These are phyloP conservation scores for Junonia oenone DNA, from an alignment of 2,888 invertebrate species.

Conservation along the genomic window DNA sequence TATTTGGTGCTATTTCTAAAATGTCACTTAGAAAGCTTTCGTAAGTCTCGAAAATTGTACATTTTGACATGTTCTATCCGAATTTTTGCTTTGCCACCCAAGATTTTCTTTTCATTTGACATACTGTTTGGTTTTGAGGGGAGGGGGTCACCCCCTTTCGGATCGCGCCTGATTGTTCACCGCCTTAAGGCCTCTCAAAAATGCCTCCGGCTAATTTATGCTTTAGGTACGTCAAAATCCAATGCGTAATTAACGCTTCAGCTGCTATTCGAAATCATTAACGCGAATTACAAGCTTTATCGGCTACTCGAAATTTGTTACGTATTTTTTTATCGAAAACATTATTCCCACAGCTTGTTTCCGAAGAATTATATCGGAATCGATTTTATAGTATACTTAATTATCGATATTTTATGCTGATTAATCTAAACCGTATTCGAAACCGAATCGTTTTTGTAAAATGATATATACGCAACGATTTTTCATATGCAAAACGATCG, in stretches of 20 bases:
- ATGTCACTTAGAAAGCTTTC: too few relatives aligned
- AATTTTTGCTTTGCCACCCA: too few relatives aligned
- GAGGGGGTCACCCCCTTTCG: too few relatives aligned
- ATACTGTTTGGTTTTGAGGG: too few relatives aligned
- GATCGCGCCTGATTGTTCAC: too few relatives aligned
- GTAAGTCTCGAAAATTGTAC: too few relatives aligned
- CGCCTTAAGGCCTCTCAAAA: too few relatives aligned
- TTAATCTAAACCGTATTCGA: background rate
- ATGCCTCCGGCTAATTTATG: conserved; percentile 7
- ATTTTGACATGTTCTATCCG: too few relatives aligned
- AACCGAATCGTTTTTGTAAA: background rate
- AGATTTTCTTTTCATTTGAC: too few relatives aligned
- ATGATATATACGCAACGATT: too few relatives aligned
- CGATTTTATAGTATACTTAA: background rate
- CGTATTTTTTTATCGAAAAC: background rate
- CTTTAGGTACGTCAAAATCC: conserved; percentile 7
- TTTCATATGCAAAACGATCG: too few relatives aligned
- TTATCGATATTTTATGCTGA: background rate
- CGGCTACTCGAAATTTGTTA: background rate
- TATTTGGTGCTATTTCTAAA: too few relatives aligned
- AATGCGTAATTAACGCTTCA: conserved; percentile 9
- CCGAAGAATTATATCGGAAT: background rate
- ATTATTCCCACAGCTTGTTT: background rate
- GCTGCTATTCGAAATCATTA: background rate
- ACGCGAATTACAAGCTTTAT: background rate